Evolutionary conservation across 1,140 invertebrate genomes (phyloP).

Genomic region (Camponotus pennsylvanicus): DNA sequence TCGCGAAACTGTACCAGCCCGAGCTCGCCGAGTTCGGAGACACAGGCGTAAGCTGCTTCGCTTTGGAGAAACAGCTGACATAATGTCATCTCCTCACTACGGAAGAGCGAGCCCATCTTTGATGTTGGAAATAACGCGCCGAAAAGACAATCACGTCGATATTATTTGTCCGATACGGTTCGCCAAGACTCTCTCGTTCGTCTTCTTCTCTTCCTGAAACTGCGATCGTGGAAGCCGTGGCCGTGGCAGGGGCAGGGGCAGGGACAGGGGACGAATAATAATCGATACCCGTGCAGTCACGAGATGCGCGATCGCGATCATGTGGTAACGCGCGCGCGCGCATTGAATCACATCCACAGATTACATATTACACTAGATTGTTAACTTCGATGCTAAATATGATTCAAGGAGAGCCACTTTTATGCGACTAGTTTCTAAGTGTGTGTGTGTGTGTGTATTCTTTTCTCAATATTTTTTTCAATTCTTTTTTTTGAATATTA

Average conservation of each 20-base stretch:
- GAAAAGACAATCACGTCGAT: neutral
- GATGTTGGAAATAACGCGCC: neutral
- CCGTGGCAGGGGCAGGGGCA: neutral
- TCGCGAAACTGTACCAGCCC: constrained; percentile 97
- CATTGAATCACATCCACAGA: too few relatives aligned
- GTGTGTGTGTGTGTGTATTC: too few relatives aligned
- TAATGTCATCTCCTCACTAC: constrained; percentile 96
- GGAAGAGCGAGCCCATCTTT: constrained; percentile 92
- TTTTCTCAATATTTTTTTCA: too few relatives aligned
- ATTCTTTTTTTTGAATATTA: too few relatives aligned
- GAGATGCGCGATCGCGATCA: constrained; percentile 48
- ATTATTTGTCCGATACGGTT: neutral
- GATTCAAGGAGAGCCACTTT: too few relatives aligned
- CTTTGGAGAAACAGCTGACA: constrained; percentile 96
- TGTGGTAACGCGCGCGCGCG: constrained; percentile 1
- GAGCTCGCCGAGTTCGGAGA: constrained; percentile 96
- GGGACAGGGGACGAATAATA: constrained; percentile 1
- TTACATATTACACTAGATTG: too few relatives aligned
- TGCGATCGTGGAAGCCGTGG: neutral
- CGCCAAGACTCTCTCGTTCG: neutral
- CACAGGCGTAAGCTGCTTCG: constrained; percentile 97
- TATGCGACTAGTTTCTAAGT: too few relatives aligned
- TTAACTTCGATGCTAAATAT: too few relatives aligned
- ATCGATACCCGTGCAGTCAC: constrained; percentile 67
- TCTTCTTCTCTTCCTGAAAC: neutral